A percentile compares a stretch with the other conserved stretches of the same genome.
These are phyloP conservation scores for Casuarius casuarius DNA, from an alignment of 2,113 vertebrate species.

Conservation along the genomic window DNA sequence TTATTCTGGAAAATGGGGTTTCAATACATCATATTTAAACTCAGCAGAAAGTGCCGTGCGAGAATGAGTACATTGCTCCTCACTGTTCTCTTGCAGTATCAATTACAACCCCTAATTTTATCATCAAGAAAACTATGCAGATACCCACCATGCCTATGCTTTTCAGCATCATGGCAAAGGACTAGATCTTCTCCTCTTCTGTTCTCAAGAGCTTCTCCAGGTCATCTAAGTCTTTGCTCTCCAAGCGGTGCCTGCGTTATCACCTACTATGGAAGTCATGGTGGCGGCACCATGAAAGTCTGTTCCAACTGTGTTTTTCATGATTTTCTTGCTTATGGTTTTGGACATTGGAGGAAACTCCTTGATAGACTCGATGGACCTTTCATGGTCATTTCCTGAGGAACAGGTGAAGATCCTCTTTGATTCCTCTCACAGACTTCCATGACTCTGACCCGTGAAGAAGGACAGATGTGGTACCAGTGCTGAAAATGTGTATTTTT, in stretches of 20 bases:
- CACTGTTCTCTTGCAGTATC: background rate
- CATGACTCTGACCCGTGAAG: background rate
- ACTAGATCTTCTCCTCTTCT: background rate
- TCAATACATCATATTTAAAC: background rate
- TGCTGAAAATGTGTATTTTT: constrained; percentile 30
- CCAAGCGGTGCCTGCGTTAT: background rate
- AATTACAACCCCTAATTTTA: background rate
- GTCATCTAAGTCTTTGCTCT: background rate
- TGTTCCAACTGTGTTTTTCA: background rate
- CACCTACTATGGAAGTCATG: background rate
- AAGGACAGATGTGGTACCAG: background rate
- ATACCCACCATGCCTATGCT: background rate
- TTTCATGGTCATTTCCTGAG: background rate
- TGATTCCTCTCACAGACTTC: background rate
- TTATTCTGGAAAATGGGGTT: background rate
- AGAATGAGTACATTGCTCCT: background rate
- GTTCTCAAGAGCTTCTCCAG: background rate
- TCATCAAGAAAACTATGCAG: rapidly evolving
- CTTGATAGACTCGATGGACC: background rate
- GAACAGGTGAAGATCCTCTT: background rate
- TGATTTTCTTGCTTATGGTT: background rate
- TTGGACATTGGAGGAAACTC: background rate
- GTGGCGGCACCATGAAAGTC: background rate
- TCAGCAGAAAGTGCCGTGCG: background rate
- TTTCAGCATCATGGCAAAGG: background rate